Percentiles rank a stretch among this genome's conserved stretches.
These are phyloP conservation scores for Athetis lepigone DNA, from an alignment of 2,888 invertebrate genomes.

Conservation along the genomic window DNA sequence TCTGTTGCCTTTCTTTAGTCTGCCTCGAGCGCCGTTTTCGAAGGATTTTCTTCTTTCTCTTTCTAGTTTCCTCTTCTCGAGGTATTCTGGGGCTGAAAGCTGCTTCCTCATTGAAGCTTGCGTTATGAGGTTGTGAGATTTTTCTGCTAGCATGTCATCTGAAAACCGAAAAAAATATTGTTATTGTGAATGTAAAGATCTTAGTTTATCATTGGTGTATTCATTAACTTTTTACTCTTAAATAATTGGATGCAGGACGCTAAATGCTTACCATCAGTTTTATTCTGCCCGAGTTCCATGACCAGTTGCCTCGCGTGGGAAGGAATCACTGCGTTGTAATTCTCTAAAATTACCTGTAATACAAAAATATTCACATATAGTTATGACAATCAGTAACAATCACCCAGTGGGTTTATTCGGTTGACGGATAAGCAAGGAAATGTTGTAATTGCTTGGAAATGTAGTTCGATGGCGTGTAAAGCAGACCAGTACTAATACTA, in stretches of 20 bases:
- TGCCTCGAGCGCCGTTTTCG: constrained; percentile 91
- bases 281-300: constrained; percentile 96
- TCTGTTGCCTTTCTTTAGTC: constrained; percentile 91
- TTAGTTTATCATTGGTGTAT: too few species aligned
- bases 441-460: too few species aligned
- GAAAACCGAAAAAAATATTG: constrained; percentile 62
- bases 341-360: constrained; percentile 96
- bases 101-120: constrained; percentile 93
- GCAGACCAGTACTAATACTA: too few species aligned
- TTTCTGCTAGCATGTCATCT: constrained; percentile 92
- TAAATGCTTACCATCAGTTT: constrained; percentile 91
- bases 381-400: too few species aligned
- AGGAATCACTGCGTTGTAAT: constrained; percentile 98
- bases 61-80: constrained; percentile 95
- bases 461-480: too few species aligned
- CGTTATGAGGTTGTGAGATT: constrained; percentile 88
- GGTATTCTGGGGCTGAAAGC: constrained; percentile 96
- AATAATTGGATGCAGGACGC: background rate
- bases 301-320: constrained; percentile 97
- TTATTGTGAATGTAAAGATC: background rate
- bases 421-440: too few species aligned
- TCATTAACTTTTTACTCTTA: too few species aligned
- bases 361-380: too few species aligned
- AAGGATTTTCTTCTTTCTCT: constrained; percentile 92
- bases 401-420: too few species aligned